Evolutionary conservation across 2,888 invertebrate species (phyloP), one percentile per base, ranked within the genome.

Genomic region (Perithous albicinctus): DNA sequence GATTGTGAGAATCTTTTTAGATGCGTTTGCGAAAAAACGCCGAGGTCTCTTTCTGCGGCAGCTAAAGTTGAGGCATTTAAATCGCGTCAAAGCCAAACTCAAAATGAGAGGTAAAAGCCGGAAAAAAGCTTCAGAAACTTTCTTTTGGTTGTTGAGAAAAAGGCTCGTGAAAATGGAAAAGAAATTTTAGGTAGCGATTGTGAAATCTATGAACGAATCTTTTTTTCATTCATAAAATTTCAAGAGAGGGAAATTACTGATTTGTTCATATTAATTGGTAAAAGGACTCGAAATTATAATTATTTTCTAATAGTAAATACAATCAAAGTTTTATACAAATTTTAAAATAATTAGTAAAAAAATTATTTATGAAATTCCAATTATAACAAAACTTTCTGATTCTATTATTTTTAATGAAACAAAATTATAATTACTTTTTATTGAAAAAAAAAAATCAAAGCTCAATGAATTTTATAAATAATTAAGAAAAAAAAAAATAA

Each of bases 171-270:
- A 32, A 32, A 29, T 8, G n/a, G 15, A 32, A n/a, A n/a, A 35
- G 29, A 69, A 76, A 72, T 74, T 46, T 70, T 66, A 66, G 61
- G 41, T 63, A 64, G 41, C 69, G 69, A 64, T 32, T 48, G 41
- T 51, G 23, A 67, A 46, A 35, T 23, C 43, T 64, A 64, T 64
- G 41, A 4, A 32, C 20, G 26, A 15, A 43, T 54, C 38, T 23
- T 54, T 5, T 72, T 26, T 54, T 56, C 35, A 26, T 66, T 66
- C 7, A 29, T 32, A 32, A 51, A 48, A 15, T 8, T 8, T 10
- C 20, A 8, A 56, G 18, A 23, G 29, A 48, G 29, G 2, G 43
- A 15, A 54, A 61, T 10, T 18, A 76, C 46, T 70, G 35, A 43
- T 64, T 51, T 38, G 29, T 54, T 6, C 72, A 63, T 64, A 48